Evolutionary conservation across 2,797 vertebrate genomes (phyloP), one percentile per base, ranked within the genome.

Genomic region (Meriones psammophilus): DNA sequence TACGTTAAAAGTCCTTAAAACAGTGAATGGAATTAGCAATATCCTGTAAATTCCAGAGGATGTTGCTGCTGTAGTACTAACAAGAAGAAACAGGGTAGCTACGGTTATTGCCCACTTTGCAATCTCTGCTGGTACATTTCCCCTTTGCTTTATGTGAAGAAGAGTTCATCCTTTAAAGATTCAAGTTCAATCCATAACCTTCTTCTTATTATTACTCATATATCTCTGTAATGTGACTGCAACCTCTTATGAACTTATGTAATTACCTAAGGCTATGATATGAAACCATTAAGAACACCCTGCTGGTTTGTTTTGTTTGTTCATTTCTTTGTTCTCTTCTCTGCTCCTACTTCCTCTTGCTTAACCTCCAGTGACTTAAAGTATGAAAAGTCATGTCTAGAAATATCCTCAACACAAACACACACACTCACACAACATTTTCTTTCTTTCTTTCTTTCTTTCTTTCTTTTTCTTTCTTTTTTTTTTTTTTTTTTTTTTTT

Each of bases 361-460:
- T 96, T 97, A 88, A 56, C 79, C 86, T 94, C 26, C 64, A 15
- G 6, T 20, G 22, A 79, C 50, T 79, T 54, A 68, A 7, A 92
- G 58, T 88, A 83, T 88, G 26, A 92, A 88, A 92, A 9, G 5
- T 6, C 17, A 50, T 62, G 20, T 5, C 54, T 69, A 92, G 39
- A 58, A 78, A 9, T 10, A 9, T 1, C 13, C 6, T 8, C 7
- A 50, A 22, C 54, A 80, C 10, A 36, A 18, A n/a, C 33, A 56
- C 5, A 66, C 10, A 22, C 28, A 39, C 22, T 36, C 33, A 58
- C 33, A 58, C 8, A 56, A 50, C 20, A 8, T 80, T 88, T 42
- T 42, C 42, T 42, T 42, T 42, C 6, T 7, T 42, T 42, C 5
- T 42, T 42, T 42, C 5, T 42, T 42, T 80, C 13, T 62, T 36